A percentile compares a stretch with the other conserved stretches of the same genome.
phyloP scores from a whole-genome alignment of 2,113 vertebrate species.

The Apodemus sylvaticus region DNA sequence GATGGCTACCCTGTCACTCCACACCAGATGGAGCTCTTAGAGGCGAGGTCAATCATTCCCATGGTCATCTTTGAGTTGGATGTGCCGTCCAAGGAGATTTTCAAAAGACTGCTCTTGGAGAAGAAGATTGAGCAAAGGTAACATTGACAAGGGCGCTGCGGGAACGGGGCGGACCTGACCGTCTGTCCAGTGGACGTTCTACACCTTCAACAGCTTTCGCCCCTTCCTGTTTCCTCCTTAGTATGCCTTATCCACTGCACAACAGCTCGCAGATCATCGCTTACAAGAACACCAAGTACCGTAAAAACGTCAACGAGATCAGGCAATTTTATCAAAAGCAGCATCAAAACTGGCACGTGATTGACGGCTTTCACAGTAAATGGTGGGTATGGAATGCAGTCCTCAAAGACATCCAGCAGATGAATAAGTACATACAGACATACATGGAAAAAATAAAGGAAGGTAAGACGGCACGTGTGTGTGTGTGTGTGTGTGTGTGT shows the following conservation, averaged over 20 bases:
- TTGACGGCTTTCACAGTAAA: conserved; percentile 90
- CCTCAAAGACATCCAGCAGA: conserved; percentile 84
- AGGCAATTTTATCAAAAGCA: conserved; percentile 88
- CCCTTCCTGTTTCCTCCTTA: conserved; percentile 52
- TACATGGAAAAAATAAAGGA: conserved; percentile 90
- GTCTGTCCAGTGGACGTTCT: background rate
- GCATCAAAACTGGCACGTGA: conserved; percentile 92
- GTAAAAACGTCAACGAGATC: conserved; percentile 85
- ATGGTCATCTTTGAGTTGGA: conserved; percentile 91
- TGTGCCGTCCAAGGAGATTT: conserved; percentile 90
- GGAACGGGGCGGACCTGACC: conserved; percentile 28
- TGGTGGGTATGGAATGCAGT: conserved; percentile 93
- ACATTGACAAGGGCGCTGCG: background rate
- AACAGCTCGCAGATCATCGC: conserved; percentile 91
- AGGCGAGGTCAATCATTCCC: conserved; percentile 90
- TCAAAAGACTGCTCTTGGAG: conserved; percentile 89
- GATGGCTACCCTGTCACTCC: conserved; percentile 94
- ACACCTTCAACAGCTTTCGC: background rate
- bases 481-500: background rate
- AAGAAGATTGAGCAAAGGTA: conserved; percentile 88
- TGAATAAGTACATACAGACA: conserved; percentile 87
- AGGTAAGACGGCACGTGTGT: conserved; percentile 84
- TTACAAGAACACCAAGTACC: conserved; percentile 87
- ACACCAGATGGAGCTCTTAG: conserved; percentile 89
- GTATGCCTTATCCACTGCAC: conserved; percentile 85